phyloP scores from a whole-genome alignment of 2,797 vertebrate species.

The Sebastes dallii region DNA sequence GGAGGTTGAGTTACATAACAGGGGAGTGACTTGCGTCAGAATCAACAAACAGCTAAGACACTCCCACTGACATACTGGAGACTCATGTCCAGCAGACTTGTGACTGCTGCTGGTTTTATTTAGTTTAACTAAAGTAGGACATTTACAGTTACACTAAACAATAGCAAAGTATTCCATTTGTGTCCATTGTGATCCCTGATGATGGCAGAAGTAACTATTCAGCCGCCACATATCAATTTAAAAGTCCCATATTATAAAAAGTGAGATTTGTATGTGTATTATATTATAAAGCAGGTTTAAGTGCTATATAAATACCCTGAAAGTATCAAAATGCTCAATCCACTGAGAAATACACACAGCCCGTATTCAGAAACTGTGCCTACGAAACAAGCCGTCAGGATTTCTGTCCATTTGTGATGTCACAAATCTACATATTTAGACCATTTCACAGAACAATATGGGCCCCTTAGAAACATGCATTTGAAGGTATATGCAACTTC shows the following conservation, averaged over 20 bases:
- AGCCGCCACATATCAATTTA: background rate
- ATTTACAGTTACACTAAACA: background rate
- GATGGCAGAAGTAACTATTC: background rate
- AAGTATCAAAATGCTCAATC: no score
- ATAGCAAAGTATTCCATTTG: background rate
- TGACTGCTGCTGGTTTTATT: background rate
- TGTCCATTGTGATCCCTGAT: background rate
- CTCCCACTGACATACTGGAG: background rate
- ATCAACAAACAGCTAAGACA: background rate
- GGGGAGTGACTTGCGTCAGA: background rate
- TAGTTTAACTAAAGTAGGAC: background rate
- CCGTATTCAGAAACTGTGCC: no score
- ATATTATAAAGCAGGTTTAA: no score
- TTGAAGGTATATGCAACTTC: background rate
- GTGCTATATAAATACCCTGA: no score
- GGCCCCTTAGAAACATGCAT: background rate
- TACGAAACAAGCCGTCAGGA: no score
- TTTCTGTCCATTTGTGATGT: no score
- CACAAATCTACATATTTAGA: no score
- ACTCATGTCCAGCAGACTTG: background rate
- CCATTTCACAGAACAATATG: no score
- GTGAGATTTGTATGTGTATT: no score
- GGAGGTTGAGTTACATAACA: slow-evolving; percentile 42
- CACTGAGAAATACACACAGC: no score
- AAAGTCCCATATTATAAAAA: no score